Evolutionary conservation across 2,888 invertebrate genomes (phyloP), one percentile per base, ranked within the genome.

Genomic region (Carabus problematicus): DNA sequence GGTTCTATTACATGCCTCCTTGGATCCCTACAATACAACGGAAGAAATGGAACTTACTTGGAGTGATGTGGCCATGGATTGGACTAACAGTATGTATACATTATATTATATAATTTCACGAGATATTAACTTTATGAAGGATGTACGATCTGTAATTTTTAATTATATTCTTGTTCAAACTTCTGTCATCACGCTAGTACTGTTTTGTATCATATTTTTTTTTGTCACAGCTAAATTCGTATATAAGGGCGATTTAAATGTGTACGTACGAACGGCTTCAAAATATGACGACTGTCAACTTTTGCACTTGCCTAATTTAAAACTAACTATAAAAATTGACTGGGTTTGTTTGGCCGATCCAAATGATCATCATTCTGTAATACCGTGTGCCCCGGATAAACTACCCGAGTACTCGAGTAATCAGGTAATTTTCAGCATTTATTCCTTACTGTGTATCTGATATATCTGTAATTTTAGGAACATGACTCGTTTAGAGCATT

Each of bases 31-130:
- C 82, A 99, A 99, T 80, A 96, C 96, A 3, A 98, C 98, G 0
- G 99, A 99, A 81, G 95, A 98, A 83, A 97, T 99, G 95, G 98
- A 99, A 81, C 86, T 98, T 72, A 94, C 95, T 0, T 99, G 98
- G 98, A 91, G 90, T 45, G 91, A 95, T 75, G 89, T 97, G 3
- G 91, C 93, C 41, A 89, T 99, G 78, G 97, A 98, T 76, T 98
- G 98, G 98, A 96, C 95, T 0, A 95, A 96, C 80, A 95, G 94
- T 86, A 79, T 73, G 73, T 63, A 52, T 11, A 1, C 3, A 19
- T 19, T 56, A n/a, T 54, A 18, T 12, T 11, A n/a, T 29, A 29
- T 2, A 29, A 29, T 29, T 3, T 29, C 6, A 29, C 6, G 29
- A 29, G 29, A 29, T 29, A 29, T 29, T 29, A 29, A 29, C 29